Conservation (phyloP, 2,113 vertebrate species). For the Gambusia affinis region DNA sequence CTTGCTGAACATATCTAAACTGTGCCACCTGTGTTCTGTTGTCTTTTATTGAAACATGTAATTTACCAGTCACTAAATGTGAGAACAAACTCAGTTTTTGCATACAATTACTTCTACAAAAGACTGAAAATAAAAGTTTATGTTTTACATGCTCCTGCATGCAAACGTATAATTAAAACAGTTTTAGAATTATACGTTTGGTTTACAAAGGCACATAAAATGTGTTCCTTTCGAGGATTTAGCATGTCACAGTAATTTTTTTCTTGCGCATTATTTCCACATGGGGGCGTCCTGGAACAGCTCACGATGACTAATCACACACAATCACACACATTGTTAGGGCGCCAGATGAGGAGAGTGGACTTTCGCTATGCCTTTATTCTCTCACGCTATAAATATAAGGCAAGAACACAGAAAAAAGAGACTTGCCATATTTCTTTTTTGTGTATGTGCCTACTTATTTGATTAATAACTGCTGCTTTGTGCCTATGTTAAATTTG, state of each 20-base stretch:
- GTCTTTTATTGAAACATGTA: not conserved
- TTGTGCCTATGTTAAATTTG: too few species aligned
- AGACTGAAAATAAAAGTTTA: not conserved
- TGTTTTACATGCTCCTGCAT: not conserved
- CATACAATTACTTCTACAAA: not conserved
- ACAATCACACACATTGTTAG: not conserved
- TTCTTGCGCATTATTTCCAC: slow-evolving; percentile 24
- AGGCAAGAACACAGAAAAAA: not conserved
- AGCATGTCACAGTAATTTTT: not conserved
- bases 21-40: not conserved
- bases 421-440: too few species aligned
- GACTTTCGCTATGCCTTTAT: not conserved
- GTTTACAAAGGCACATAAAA: not conserved
- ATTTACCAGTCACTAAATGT: not conserved
- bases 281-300: not conserved
- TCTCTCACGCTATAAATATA: not conserved
- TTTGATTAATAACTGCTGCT: too few species aligned
- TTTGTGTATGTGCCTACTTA: too few species aligned
- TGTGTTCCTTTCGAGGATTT: not conserved
- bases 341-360: not conserved
- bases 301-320: too few species aligned
- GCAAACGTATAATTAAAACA: too few species aligned
- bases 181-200: too few species aligned
- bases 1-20: too few species aligned
- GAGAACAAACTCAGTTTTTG: not conserved